phyloP scores from a whole-genome alignment of 2,113 vertebrate species.

The Anolis sagrei region DNA sequence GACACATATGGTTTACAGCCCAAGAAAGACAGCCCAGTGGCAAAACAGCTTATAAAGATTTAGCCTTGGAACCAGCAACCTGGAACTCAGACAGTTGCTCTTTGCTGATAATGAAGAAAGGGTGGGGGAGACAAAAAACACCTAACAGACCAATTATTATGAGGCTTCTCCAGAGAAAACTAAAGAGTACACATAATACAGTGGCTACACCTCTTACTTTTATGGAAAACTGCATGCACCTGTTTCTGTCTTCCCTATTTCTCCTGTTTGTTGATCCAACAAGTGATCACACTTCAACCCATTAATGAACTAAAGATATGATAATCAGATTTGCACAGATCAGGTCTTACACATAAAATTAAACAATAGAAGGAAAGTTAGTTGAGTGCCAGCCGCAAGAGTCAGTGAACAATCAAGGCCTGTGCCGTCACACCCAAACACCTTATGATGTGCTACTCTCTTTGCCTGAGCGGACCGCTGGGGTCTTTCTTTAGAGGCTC shows the following conservation, averaged over 20 bases:
- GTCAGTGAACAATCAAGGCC: not conserved
- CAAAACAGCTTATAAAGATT: slow-evolving; percentile 27
- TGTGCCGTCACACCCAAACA: too few relatives aligned
- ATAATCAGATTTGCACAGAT: not conserved
- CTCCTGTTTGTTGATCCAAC: not conserved
- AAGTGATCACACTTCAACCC: not conserved
- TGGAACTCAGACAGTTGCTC: slow-evolving; percentile 67
- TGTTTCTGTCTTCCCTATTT: too few relatives aligned
- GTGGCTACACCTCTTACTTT: too few relatives aligned
- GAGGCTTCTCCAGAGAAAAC: not conserved
- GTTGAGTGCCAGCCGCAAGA: not conserved
- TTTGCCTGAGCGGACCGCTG: too few relatives aligned
- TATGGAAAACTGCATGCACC: not conserved
- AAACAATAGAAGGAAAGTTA: not conserved
- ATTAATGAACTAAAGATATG: not conserved
- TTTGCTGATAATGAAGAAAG: not conserved
- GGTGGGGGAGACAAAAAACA: not conserved
- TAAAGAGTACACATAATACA: too few relatives aligned
- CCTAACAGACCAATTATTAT: not conserved
- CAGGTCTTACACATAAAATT: not conserved
- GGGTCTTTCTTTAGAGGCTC: too few relatives aligned
- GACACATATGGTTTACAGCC: not conserved
- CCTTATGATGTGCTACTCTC: too few relatives aligned
- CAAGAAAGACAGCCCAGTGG: not conserved
- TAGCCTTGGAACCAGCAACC: slow-evolving; percentile 72